Evolutionary conservation across 2,113 vertebrate genomes (phyloP).

Genomic region (Fulmarus glacialis): DNA sequence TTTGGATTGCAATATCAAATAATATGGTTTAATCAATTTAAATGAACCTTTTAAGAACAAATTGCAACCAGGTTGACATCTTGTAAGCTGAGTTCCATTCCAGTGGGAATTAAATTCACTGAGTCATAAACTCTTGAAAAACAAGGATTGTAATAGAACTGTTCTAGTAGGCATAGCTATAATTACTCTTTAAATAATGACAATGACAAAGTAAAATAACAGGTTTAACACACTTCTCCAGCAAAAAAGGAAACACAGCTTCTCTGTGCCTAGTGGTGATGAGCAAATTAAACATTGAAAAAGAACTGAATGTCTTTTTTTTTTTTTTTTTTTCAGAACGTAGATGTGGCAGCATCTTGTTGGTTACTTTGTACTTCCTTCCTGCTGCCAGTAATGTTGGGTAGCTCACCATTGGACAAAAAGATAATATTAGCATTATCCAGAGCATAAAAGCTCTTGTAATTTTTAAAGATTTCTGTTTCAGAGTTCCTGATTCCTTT

Average conservation of each 20-base stretch:
- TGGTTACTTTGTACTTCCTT: neutral
- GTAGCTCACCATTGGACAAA: neutral
- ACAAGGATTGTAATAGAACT: slow-evolving; percentile 28
- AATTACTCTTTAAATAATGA: slow-evolving; percentile 61
- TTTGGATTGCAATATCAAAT: neutral
- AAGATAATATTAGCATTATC: neutral
- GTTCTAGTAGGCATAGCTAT: slow-evolving; percentile 14
- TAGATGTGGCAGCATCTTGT: neutral
- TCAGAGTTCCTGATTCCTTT: neutral
- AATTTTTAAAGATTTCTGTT: neutral
- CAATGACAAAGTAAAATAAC: slow-evolving; percentile 52
- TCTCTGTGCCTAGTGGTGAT: neutral
- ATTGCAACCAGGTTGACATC: neutral
- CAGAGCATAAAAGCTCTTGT: neutral
- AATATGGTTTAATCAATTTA: neutral
- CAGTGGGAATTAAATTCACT: slow-evolving; percentile 33
- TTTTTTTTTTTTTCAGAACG: neutral
- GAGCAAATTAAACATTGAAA: neutral
- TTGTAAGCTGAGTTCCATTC: slow-evolving; percentile 30
- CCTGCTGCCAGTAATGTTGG: neutral
- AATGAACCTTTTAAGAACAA: slow-evolving; percentile 14
- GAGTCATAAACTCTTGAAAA: slow-evolving; percentile 53
- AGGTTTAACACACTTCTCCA: neutral
- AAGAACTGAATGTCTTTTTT: neutral
- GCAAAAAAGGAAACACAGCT: neutral